These are phyloP conservation scores for Micronisus gabar DNA, from an alignment of 2,113 vertebrate species.

Conservation along the genomic window DNA sequence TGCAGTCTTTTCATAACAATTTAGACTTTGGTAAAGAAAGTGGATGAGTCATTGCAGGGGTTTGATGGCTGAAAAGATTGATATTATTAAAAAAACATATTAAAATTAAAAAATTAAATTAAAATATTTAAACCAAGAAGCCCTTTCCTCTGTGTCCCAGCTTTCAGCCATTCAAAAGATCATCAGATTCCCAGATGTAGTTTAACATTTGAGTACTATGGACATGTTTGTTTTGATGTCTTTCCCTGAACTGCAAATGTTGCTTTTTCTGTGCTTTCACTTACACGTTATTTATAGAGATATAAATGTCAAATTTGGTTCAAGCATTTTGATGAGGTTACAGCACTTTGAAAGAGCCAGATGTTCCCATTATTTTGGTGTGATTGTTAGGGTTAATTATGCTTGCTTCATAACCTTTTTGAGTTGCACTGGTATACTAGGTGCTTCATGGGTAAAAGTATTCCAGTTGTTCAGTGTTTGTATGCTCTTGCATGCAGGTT, in stretches of 20 bases:
- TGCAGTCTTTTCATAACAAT: conserved; percentile 4
- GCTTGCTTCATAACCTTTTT: background rate
- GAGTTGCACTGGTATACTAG: background rate
- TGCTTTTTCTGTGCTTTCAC: conserved; percentile 3
- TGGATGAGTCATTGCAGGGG: conserved; percentile 40
- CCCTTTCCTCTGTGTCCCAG: background rate
- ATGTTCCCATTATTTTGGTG: background rate
- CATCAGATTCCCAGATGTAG: conserved; percentile 1
- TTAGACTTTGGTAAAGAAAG: conserved; percentile 49
- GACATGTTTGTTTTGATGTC: background rate
- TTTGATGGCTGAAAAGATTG: conserved; percentile 33
- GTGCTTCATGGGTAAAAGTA: background rate
- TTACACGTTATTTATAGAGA: background rate
- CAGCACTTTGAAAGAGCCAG: background rate
- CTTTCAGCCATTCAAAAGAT: conserved; percentile 15
- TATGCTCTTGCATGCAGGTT: background rate
- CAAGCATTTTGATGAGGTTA: background rate
- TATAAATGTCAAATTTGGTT: conserved; percentile 15
- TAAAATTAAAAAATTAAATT: too few relatives aligned
- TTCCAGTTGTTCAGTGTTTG: background rate
- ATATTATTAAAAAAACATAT: background rate
- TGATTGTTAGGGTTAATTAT: background rate
- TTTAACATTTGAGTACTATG: background rate
- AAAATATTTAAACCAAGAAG: background rate
- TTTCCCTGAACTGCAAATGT: conserved; percentile 6